Conservation (phyloP, 2,113 vertebrate genomes). For the Gasterosteus aculeatus region DNA sequence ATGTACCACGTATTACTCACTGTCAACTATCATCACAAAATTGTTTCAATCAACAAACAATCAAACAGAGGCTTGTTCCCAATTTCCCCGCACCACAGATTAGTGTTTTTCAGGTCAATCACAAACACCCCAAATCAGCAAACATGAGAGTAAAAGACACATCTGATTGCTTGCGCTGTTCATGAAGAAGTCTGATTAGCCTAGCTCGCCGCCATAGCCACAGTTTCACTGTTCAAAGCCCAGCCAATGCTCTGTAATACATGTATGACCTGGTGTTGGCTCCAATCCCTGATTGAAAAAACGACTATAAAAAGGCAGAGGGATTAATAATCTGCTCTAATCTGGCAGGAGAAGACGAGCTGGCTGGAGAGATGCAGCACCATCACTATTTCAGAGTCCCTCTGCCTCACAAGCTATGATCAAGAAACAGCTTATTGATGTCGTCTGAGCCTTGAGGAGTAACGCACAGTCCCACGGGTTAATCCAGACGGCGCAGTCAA, state of each 20-base stretch:
- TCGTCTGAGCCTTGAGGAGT: slow-evolving; percentile 10
- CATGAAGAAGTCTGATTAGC: slow-evolving; percentile 39
- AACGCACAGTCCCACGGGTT: slow-evolving; percentile 29
- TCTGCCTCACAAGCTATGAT: slow-evolving; percentile 4
- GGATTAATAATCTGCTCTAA: slow-evolving; percentile 76
- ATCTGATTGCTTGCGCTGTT: slow-evolving; percentile 40
- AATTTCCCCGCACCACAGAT: slow-evolving; percentile 43
- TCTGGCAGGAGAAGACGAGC: slow-evolving; percentile 60
- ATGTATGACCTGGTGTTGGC: slow-evolving; percentile 45
- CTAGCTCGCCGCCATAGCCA: slow-evolving; percentile 21
- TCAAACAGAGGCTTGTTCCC: slow-evolving; percentile 33
- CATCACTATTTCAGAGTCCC: background rate
- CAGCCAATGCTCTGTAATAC: slow-evolving; percentile 24
- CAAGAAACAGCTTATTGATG: slow-evolving; percentile 32
- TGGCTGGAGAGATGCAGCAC: slow-evolving; percentile 31
- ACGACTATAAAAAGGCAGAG: slow-evolving; percentile 54
- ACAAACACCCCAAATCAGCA: slow-evolving; percentile 27
- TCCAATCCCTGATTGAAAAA: slow-evolving; percentile 14
- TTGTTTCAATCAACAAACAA: slow-evolving; percentile 11
- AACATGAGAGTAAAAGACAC: slow-evolving; percentile 37
- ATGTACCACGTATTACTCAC: background rate
- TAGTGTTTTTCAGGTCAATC: slow-evolving; percentile 49
- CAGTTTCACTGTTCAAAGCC: slow-evolving; percentile 31
- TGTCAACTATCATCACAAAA: slow-evolving; percentile 5
- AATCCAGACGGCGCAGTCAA: slow-evolving; percentile 33